These are phyloP conservation scores for Cotesia glomerata DNA, from an alignment of 1,140 invertebrate species.

Conservation along the genomic window DNA sequence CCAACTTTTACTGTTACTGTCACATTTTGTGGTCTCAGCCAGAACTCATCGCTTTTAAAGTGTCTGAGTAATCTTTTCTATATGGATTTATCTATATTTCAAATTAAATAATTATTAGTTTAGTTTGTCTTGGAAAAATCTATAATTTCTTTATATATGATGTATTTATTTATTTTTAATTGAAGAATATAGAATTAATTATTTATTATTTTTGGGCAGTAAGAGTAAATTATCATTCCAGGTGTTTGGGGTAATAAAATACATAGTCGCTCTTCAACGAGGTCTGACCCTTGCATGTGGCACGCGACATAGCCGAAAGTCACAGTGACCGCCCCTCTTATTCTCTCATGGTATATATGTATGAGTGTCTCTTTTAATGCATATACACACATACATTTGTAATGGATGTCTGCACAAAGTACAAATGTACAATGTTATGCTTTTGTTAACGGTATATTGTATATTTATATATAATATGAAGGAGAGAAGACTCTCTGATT, in stretches of 20 bases:
- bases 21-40: neutral
- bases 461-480: neutral
- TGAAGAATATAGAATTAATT: neutral
- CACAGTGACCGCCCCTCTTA: neutral
- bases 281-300: slow-evolving; percentile 21
- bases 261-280: neutral
- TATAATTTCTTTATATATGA: too few relatives aligned
- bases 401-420: too few relatives aligned
- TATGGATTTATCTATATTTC: neutral
- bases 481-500: slow-evolving; percentile 3
- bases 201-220: neutral
- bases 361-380: neutral
- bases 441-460: neutral
- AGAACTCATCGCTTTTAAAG: neutral
- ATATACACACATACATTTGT: neutral
- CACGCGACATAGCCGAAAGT: slow-evolving; percentile 27
- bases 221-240: neutral
- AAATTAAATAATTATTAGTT: neutral
- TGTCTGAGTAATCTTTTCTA: neutral
- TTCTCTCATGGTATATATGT: neutral
- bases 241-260: neutral
- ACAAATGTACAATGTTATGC: too few relatives aligned
- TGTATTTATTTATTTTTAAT: neutral
- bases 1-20: neutral
- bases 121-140: too few relatives aligned